Evolutionary conservation across 2,113 vertebrate species (phyloP), one percentile per base, ranked within the genome.

Genomic region (Raja brachyura): DNA sequence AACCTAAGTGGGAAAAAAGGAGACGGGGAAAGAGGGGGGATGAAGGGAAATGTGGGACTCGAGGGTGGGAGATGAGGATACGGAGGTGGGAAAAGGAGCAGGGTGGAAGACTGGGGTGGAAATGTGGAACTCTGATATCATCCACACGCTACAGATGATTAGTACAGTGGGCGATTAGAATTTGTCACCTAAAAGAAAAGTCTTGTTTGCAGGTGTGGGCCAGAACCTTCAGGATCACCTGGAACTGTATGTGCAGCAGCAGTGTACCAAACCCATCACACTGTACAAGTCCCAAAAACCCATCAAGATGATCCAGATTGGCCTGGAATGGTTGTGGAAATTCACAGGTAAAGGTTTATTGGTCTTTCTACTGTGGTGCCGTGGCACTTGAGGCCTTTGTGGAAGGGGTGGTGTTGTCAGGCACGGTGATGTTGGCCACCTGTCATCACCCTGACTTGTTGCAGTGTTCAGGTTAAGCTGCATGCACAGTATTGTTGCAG

Each of bases 161-260:
- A 11, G 4, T 86, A 11, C 9, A 61, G 22, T 85, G 13, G 28
- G 3, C 33, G 3, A 16, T 28, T 25, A 93, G n/a, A 93, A 54
- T 5, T 56, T 3, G 14, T 39, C 90, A 93, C 20, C 33, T 86
- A 14, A 86, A 86, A 6, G 10, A n/a, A 86, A 88, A 54, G 94
- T 81, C 1, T 0, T 18, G 2, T 66, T 94, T 93, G 0, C 48
- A 99, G 98, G 99, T 93, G 98, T 99, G 56, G 99, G 99, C 86
- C 97, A 97, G 94, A 99, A 99, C 95, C 96, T 99, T 61, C 99
- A 99, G 94, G 99, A 99, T 94, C 99, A 99, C 94, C 95, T 99
- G 94, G 99, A 99, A 95, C 93, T 99, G 7, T 99, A 99, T 0
- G 73, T 99, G 28, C 99, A 99, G 95, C 98, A 98, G 48, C 96